Conservation (phyloP, 2,113 vertebrate genomes). For the Larimichthys polyactis region DNA sequence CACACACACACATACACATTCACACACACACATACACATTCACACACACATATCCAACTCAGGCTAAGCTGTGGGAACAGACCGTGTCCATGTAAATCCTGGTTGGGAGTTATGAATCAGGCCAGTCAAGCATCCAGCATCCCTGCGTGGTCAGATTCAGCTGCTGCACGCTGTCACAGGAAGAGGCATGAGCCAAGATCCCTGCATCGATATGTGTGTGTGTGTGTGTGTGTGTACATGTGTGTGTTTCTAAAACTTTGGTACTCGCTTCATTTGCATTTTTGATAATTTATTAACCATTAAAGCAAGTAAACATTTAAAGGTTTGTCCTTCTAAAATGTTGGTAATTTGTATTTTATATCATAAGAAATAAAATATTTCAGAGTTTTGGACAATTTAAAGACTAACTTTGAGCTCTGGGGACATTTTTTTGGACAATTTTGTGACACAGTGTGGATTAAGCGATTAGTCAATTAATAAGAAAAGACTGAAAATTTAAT, state of each 20-base stretch:
- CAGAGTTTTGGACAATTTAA: neutral
- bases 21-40: neutral
- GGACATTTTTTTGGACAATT: neutral
- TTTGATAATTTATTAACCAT: too few species aligned
- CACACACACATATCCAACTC: neutral
- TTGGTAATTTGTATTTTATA: neutral
- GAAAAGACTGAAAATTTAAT: neutral
- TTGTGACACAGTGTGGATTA: neutral
- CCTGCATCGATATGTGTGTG: neutral
- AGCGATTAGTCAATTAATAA: neutral
- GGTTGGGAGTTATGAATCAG: conserved; percentile 60
- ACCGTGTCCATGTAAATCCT: conserved; percentile 38
- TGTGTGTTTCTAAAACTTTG: neutral
- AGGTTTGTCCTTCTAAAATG: neutral
- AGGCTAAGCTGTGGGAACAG: conserved; percentile 57
- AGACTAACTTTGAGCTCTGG: neutral
- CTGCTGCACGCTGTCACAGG: conserved; percentile 22
- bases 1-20: neutral
- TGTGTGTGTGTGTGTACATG: neutral
- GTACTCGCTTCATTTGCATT: neutral
- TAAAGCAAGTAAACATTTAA: too few species aligned
- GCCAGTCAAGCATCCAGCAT: conserved; percentile 28
- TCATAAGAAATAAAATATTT: neutral
- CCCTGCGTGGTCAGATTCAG: conserved; percentile 22
- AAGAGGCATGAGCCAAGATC: conserved; percentile 22